Evolutionary conservation across 2,888 invertebrate species (phyloP), one percentile per base, ranked within the genome.

Genomic region (Taphrorychus bicolor): DNA sequence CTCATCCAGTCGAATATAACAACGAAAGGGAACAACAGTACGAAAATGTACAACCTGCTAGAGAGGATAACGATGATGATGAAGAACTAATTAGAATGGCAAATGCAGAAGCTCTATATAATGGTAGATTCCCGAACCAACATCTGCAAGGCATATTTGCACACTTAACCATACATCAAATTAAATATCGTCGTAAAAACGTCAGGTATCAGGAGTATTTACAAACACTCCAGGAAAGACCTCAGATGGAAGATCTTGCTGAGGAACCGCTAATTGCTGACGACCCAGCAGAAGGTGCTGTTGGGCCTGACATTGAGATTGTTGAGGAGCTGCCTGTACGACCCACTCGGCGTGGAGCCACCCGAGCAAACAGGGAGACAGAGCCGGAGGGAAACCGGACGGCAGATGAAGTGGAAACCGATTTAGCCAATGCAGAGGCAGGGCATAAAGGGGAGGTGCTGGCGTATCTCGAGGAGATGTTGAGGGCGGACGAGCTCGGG

Each of bases 1-100:
- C 11, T 56, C 2, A 62, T 62, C n/a, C 32, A 45, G 7, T n/a
- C n/a, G 17, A 70, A 2, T 68, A 71, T 42, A 60, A 71, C 65
- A 41, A 62, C 7, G 54, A 41, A 0, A n/a, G 69, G 53, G 1
- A 24, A 41, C 17, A 48, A 24, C 11, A 18, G 66, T 7, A 59
- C 66, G 7, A 23, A 21, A 3, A 32, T 45, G 14, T 52, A 53
- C 14, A 14, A n/a, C 7, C 24, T 7, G 24, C 24, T 24, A 7
- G 4, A 5, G 24, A 24, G 7, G 45, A 45, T 1, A 19, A 40
- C 0, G 41, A 58, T 1, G 14, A 42, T 0, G 58, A 58, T 3
- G 42, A 21, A 11, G 58, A 16, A 2, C 7, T 5, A 1, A 18
- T 18, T 3, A 11, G 19, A n/a, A 58, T 58, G 58, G 42, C 42